Percentiles rank a stretch among this genome's conserved stretches.
phyloP scores from a whole-genome alignment of 1,140 invertebrate genomes.

The Drosophila cardini region DNA sequence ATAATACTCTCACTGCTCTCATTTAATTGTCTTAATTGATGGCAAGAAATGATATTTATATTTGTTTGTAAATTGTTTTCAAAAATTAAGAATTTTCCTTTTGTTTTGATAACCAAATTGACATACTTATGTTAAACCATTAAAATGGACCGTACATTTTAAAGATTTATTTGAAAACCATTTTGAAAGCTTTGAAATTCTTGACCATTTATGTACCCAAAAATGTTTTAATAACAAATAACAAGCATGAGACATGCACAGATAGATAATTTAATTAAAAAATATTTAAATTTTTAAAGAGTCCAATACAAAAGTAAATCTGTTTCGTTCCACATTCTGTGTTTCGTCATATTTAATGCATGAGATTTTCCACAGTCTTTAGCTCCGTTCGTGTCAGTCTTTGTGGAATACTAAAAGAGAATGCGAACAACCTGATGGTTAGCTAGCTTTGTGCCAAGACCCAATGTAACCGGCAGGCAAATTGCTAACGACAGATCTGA shows the following conservation, averaged over 20 bases:
- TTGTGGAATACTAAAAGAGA: not conserved
- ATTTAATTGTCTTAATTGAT: not conserved
- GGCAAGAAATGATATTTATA: too few relatives aligned
- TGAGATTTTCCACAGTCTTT: not conserved
- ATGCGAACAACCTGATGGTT: not conserved
- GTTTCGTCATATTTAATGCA: constrained; percentile 1
- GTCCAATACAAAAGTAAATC: not conserved
- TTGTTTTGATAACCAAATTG: too few relatives aligned
- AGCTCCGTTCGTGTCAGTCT: not conserved
- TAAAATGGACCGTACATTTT: too few relatives aligned
- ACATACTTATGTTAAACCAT: too few relatives aligned
- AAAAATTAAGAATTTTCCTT: too few relatives aligned
- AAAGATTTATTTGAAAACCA: too few relatives aligned
- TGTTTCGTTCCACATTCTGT: not conserved
- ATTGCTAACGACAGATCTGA: not conserved
- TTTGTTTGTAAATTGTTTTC: too few relatives aligned
- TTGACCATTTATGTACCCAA: too few relatives aligned
- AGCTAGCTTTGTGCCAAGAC: not conserved
- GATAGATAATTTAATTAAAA: constrained; percentile 2
- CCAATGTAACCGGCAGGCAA: not conserved
- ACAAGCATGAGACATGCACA: too few relatives aligned
- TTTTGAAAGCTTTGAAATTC: too few relatives aligned
- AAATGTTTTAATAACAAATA: too few relatives aligned
- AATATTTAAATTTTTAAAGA: constrained; percentile 1
- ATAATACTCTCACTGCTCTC: not conserved